A percentile compares a stretch with the other conserved stretches of the same genome.
Evolutionary conservation across 2,113 vertebrate genomes (phyloP).

Genomic region (Delphinus delphis): DNA sequence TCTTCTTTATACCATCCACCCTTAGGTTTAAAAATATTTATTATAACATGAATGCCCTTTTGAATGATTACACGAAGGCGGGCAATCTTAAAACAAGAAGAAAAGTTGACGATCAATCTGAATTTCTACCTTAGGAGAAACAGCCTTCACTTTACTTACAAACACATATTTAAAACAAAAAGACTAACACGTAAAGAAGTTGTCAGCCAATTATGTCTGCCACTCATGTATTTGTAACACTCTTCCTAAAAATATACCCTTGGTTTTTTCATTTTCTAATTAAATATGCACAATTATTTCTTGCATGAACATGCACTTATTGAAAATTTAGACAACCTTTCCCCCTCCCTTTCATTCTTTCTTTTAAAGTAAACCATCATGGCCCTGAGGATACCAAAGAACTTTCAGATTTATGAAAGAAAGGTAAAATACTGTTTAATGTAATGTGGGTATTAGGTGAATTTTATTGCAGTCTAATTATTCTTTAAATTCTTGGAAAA

Average conservation of each 20-base stretch:
- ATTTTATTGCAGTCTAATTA: not conserved
- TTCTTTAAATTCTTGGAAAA: constrained; percentile 29
- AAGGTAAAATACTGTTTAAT: not conserved
- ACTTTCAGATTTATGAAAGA: not conserved
- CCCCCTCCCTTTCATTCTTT: not conserved
- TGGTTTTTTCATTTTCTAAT: constrained; percentile 20
- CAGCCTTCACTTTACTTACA: not conserved
- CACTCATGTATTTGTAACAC: not conserved
- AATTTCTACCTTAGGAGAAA: not conserved
- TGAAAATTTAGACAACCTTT: not conserved
- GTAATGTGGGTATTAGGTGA: not conserved
- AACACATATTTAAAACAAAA: not conserved
- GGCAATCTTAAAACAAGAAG: constrained; percentile 15
- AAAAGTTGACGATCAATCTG: not conserved
- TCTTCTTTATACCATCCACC: not conserved
- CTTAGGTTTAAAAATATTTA: not conserved
- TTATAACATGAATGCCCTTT: not conserved
- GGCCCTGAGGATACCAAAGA: not conserved
- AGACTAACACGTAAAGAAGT: not conserved
- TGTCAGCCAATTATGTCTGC: not conserved
- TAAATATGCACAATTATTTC: constrained; percentile 6
- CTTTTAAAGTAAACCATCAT: not conserved
- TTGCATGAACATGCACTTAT: not conserved
- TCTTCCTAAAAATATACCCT: constrained; percentile 31
- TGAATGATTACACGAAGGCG: not conserved